These are phyloP conservation scores for Micrasema longulum DNA, from an alignment of 1,140 invertebrate species.

Conservation along the genomic window DNA sequence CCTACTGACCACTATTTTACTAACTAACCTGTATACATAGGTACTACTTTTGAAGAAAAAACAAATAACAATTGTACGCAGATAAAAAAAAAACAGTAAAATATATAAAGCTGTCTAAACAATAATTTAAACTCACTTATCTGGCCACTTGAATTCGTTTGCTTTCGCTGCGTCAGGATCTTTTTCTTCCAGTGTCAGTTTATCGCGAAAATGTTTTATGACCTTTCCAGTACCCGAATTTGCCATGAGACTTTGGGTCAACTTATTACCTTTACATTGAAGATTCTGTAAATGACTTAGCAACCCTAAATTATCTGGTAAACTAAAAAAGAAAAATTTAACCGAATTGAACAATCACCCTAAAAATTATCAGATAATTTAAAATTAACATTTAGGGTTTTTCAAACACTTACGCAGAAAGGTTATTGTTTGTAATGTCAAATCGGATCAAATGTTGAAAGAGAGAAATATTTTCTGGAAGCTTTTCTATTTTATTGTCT, in stretches of 20 bases:
- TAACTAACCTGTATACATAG: no score
- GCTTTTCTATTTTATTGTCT: slow-evolving; percentile 77
- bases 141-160: slow-evolving; percentile 68
- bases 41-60: no score
- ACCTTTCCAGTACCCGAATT: slow-evolving; percentile 84
- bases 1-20: no score
- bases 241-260: slow-evolving; percentile 80
- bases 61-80: no score
- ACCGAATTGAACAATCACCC: neutral
- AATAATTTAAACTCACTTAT: slow-evolving; percentile 69
- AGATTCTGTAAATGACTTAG: slow-evolving; percentile 86
- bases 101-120: no score
- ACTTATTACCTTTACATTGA: slow-evolving; percentile 88
- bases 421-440: slow-evolving; percentile 85
- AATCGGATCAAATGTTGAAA: slow-evolving; percentile 82
- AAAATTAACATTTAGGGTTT: no score
- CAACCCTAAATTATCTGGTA: slow-evolving; percentile 80
- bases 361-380: no score
- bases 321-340: slow-evolving; percentile 64
- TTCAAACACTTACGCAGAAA: slow-evolving; percentile 75
- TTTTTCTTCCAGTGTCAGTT: slow-evolving; percentile 63
- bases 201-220: slow-evolving; percentile 82
- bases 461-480: slow-evolving; percentile 84
- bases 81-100: no score
- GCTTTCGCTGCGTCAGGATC: slow-evolving; percentile 58